Conservation (phyloP, 2,888 invertebrate genomes). For the Dascillus cervinus region DNA sequence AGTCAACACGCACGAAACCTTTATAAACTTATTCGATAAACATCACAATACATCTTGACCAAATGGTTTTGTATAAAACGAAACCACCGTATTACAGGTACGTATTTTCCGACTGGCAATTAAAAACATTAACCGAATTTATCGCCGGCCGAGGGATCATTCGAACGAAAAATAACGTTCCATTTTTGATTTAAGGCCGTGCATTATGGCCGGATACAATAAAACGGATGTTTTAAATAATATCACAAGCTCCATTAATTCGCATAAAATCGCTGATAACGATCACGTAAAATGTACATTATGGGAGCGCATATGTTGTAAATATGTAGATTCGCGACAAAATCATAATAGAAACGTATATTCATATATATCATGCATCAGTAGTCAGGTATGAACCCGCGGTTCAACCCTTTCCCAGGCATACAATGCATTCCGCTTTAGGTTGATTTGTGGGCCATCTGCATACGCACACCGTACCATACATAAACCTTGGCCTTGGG, state of each 20-base stretch:
- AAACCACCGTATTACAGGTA: no score
- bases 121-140: no score
- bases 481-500: slow-evolving; percentile 16
- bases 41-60: slow-evolving; percentile 28
- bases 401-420: slow-evolving; percentile 32
- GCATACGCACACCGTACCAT: slow-evolving; percentile 28
- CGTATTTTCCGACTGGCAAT: no score
- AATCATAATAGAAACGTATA: slow-evolving; percentile 33
- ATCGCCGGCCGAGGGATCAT: no score
- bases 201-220: slow-evolving; percentile 1
- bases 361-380: slow-evolving; percentile 38
- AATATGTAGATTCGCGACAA: slow-evolving; percentile 36
- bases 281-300: slow-evolving; percentile 31
- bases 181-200: no score
- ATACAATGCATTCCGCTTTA: slow-evolving; percentile 32
- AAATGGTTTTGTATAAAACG: slow-evolving; percentile 26
- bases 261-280: slow-evolving; percentile 32
- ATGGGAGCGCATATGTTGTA: slow-evolving; percentile 27
- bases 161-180: no score
- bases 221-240: slow-evolving; percentile 24
- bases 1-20: slow-evolving; percentile 16
- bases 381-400: slow-evolving; percentile 35
- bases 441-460: slow-evolving; percentile 40
- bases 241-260: slow-evolving; percentile 43
- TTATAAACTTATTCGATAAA: slow-evolving; percentile 20